Evolutionary conservation across 2,797 vertebrate species (phyloP).

Genomic region (Naso thynnoides): DNA sequence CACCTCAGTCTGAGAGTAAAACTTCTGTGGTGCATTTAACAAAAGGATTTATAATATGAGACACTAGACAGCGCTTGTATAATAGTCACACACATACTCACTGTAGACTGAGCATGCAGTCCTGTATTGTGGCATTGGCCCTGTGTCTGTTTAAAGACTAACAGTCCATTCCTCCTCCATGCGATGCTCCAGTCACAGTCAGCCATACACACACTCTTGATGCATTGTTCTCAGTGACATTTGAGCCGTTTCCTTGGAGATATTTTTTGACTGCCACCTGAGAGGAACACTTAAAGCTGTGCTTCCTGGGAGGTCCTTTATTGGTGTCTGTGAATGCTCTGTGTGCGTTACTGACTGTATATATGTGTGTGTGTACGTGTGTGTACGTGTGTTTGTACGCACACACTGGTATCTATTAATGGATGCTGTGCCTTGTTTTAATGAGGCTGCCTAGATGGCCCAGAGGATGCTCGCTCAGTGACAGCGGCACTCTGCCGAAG

Average conservation of each 20-base stretch:
- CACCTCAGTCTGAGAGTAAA: not conserved
- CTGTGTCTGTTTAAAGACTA: conserved; percentile 26
- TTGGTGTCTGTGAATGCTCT: conserved; percentile 63
- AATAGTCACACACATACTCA: not conserved
- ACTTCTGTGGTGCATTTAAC: not conserved
- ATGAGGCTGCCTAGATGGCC: conserved; percentile 86
- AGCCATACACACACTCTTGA: conserved; percentile 42
- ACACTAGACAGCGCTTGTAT: not conserved
- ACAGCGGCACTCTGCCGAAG: conserved; percentile 82
- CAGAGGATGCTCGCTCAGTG: conserved; percentile 82
- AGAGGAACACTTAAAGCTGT: conserved; percentile 81
- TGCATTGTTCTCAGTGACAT: conserved; percentile 76
- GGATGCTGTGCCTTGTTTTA: conserved; percentile 84
- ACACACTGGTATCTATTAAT: conserved; percentile 76
- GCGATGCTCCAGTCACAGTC: conserved; percentile 37
- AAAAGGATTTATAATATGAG: not conserved
- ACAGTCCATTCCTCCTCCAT: conserved; percentile 40
- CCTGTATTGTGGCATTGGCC: conserved; percentile 9
- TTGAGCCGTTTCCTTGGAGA: conserved; percentile 83
- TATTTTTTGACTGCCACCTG: conserved; percentile 83
- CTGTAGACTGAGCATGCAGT: not conserved
- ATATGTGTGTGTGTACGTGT: conserved; percentile 21
- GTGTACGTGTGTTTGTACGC: conserved; percentile 38
- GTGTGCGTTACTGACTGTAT: conserved; percentile 55
- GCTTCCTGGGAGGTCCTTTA: conserved; percentile 81